phyloP scores from a whole-genome alignment of 2,797 vertebrate species.

The Scolopax rusticola region DNA sequence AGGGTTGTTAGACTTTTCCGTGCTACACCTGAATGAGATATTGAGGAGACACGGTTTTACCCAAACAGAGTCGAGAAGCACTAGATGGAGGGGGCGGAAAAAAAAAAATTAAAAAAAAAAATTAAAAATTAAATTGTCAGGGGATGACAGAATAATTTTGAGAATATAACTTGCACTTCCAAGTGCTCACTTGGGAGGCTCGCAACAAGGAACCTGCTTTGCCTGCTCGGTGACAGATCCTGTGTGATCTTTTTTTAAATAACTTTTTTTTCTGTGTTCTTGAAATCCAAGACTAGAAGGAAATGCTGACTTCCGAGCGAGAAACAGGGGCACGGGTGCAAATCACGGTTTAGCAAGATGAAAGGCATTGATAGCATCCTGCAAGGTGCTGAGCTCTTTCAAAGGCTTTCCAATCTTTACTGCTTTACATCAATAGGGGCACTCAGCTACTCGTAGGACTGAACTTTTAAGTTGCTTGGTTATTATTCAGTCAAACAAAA shows the following conservation, averaged over 20 bases:
- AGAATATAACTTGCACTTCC: constrained; percentile 31
- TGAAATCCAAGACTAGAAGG: background rate
- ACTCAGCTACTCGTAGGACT: background rate
- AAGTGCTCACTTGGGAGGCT: background rate
- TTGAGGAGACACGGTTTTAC: constrained; percentile 79
- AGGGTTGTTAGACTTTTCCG: constrained; percentile 71
- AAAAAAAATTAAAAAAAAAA: constrained; percentile 14
- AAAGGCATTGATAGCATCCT: background rate
- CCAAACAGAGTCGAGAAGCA: constrained; percentile 58
- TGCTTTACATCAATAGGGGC: background rate
- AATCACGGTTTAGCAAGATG: background rate
- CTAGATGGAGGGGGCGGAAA: background rate
- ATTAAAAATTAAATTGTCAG: constrained; percentile 61
- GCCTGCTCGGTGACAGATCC: background rate
- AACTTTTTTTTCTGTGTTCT: background rate
- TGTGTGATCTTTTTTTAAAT: background rate
- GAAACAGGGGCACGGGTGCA: background rate
- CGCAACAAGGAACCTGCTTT: background rate
- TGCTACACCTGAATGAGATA: constrained; percentile 90
- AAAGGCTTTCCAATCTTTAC: background rate
- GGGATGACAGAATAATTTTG: constrained; percentile 76
- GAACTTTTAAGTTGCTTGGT: background rate
- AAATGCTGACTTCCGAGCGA: background rate
- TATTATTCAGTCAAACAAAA: constrained; percentile 6
- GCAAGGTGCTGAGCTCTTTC: background rate